phyloP scores from a whole-genome alignment of 1,140 invertebrate genomes.

The Diprion similis region DNA sequence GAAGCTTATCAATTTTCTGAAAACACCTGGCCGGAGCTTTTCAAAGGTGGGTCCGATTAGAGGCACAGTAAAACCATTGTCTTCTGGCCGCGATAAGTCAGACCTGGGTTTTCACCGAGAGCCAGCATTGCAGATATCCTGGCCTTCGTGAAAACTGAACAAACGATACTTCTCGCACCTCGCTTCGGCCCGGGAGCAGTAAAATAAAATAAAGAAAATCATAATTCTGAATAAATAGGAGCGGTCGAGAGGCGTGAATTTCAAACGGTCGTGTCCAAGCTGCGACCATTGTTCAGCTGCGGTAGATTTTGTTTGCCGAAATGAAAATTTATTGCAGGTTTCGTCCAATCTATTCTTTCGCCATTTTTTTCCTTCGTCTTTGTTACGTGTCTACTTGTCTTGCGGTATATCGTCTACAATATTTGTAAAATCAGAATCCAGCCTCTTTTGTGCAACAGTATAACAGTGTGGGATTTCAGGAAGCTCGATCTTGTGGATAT shows the following conservation, averaged over 20 bases:
- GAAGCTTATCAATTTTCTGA: background rate
- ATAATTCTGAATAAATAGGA: background rate
- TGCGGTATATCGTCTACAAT: too few relatives aligned
- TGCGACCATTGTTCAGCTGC: background rate
- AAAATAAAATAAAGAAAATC: background rate
- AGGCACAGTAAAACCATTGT: background rate
- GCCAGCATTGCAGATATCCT: background rate
- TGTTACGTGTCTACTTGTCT: too few relatives aligned
- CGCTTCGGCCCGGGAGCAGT: background rate
- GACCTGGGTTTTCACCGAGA: background rate
- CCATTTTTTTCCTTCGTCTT: too few relatives aligned
- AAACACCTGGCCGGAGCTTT: background rate
- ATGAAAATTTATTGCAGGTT: background rate
- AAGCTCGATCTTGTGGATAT: too few relatives aligned
- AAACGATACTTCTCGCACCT: background rate
- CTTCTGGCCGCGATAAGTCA: constrained; percentile 4
- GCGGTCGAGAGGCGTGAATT: background rate
- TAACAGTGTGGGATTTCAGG: too few relatives aligned
- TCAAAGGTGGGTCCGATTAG: background rate
- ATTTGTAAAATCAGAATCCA: too few relatives aligned
- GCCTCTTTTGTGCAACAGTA: too few relatives aligned
- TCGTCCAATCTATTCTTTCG: too few relatives aligned
- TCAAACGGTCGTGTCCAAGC: background rate
- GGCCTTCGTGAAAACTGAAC: background rate
- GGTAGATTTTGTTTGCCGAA: background rate